A percentile compares a stretch with the other conserved stretches of the same genome.
phyloP scores from a whole-genome alignment of 2,797 vertebrate genomes.

The Halcyon leucocephala region DNA sequence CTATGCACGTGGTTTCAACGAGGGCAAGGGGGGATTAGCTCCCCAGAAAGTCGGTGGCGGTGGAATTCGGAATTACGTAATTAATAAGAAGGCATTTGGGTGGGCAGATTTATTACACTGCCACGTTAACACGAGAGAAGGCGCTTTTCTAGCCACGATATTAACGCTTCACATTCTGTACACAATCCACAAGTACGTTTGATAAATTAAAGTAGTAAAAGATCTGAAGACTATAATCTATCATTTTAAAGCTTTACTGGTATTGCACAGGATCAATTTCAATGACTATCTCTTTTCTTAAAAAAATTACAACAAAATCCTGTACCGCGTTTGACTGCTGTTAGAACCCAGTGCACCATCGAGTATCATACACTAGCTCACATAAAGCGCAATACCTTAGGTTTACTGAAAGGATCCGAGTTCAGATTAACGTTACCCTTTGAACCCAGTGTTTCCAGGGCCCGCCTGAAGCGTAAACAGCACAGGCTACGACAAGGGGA shows the following conservation, averaged over 20 bases:
- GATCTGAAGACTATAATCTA: slow-evolving; percentile 56
- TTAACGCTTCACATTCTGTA: slow-evolving; percentile 34
- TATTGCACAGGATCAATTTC: slow-evolving; percentile 29
- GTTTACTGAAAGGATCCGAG: background rate
- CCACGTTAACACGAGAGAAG: background rate
- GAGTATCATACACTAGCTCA: background rate
- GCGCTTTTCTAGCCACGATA: background rate
- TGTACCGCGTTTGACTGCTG: background rate
- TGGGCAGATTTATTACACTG: background rate
- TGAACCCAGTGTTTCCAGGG: background rate
- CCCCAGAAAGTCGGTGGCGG: background rate
- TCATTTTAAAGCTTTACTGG: slow-evolving; percentile 53
- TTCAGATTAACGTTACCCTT: background rate
- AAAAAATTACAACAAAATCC: background rate
- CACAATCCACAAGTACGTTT: background rate
- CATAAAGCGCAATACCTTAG: background rate
- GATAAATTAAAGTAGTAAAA: slow-evolving; percentile 45
- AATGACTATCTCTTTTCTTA: background rate
- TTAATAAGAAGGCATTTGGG: background rate
- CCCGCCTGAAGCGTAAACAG: slow-evolving; percentile 1
- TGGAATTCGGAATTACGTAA: background rate
- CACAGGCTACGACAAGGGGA: background rate
- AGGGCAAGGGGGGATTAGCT: rapidly evolving
- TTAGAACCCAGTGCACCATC: background rate
- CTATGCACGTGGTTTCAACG: rapidly evolving